Evolutionary conservation across 2,113 vertebrate genomes (phyloP).

Genomic region (Elephas maximus): DNA sequence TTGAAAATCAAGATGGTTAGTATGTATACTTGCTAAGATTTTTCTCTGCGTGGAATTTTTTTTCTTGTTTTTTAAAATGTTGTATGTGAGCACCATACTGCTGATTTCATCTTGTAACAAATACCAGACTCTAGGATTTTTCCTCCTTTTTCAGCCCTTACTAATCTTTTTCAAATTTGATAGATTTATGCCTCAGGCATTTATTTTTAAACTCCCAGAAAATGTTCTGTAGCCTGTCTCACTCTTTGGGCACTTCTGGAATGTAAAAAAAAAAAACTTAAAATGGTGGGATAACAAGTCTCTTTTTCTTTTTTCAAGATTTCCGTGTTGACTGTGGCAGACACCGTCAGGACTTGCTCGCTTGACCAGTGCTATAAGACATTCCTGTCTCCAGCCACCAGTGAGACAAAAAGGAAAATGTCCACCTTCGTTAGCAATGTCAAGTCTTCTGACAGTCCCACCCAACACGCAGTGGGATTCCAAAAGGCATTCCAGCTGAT

Average conservation of each 20-base stretch:
- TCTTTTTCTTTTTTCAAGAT: conserved; percentile 89
- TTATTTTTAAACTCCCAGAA: conserved; percentile 67
- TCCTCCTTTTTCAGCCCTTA: neutral
- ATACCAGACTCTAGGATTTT: neutral
- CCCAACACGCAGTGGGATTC: conserved; percentile 96
- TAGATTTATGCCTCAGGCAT: conserved; percentile 48
- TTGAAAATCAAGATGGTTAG: neutral
- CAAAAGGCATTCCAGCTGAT: conserved; percentile 98
- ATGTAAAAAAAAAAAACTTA: neutral
- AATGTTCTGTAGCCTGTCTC: conserved; percentile 47
- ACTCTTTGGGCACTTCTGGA: neutral
- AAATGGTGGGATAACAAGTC: conserved; percentile 40
- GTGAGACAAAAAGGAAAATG: conserved; percentile 99
- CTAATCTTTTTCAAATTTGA: conserved; percentile 63
- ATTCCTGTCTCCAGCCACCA: conserved; percentile 97
- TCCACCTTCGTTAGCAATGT: conserved; percentile 95
- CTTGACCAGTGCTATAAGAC: conserved; percentile 98
- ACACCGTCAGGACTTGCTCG: conserved; percentile 95
- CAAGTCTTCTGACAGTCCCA: conserved; percentile 94
- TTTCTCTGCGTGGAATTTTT: neutral
- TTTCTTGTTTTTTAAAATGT: neutral
- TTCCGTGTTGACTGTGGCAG: conserved; percentile 95
- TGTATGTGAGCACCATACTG: neutral
- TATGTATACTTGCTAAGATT: neutral
- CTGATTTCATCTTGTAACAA: conserved; percentile 65